Evolutionary conservation across 2,797 vertebrate genomes (phyloP), one percentile per base, ranked within the genome.

Genomic region (Fringilla coelebs): DNA sequence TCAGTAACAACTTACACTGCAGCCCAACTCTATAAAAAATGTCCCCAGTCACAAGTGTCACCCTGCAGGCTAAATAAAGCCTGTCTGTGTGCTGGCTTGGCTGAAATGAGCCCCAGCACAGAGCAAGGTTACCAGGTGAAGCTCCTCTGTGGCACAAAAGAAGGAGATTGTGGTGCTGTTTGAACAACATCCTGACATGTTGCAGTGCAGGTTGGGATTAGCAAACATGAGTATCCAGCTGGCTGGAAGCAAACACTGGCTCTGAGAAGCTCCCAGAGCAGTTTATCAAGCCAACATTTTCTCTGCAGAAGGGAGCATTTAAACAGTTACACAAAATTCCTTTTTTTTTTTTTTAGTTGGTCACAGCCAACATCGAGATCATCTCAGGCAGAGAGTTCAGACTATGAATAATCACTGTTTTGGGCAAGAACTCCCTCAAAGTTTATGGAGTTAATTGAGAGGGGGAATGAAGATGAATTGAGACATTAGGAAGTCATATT

Each of bases 221-320:
- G 85, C 41, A 70, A 91, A 82, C 73, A 63, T 3, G 26, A 92
- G 45, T 13, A 61, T 85, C 68, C 91, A 93, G 62, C 81, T 89
- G 87, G 83, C 81, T 96, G 91, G 78, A 71, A 90, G 71, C 93
- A 95, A 91, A 88, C 68, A 20, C 5, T 51, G 80, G 20, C 92
- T 89, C 75, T 72, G 66, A 88, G 70, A 75, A 88, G 73, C 86
- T 93, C 82, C 84, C 85, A 76, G 55, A 77, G 85, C 77, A 94
- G 65, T 67, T 90, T 57, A 79, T 82, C 89, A 77, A 83, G 62
- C 85, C 83, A 90, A 11, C 60, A 41, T 82, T 84, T 73, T 38
- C 88, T 46, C 70, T 11, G 3, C 38, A 78, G 67, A 89, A 75
- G 68, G 72, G 11, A 94, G 15, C 0, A 3, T 89, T 91, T 58